Evolutionary conservation across 2,797 vertebrate species (phyloP), one percentile per base, ranked within the genome.

Genomic region (Myotis vivesi): DNA sequence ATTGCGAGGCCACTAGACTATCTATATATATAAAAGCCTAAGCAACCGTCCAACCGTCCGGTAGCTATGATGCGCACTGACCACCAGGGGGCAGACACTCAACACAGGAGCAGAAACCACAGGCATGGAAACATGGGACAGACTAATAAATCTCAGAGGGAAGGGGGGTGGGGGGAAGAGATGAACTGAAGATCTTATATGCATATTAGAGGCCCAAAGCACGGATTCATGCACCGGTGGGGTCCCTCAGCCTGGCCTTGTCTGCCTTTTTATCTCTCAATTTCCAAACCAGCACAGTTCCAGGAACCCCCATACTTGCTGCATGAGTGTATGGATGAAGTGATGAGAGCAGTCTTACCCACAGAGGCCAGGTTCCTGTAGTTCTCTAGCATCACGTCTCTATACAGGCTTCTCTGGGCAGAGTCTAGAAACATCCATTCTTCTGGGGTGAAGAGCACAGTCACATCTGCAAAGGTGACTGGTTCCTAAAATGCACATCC

Each of bases 331-430:
- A 20, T 71, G 30, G 38, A 66, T 57, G n/a, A 87, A 16, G n/a
- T 8, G 0, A 10, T 0, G 0, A 77, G 36, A 30, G 4, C 4
- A 28, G n/a, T 73, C 93, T 95, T 96, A 97, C 91, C 95, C 62
- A 94, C 66, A 8, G 68, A 87, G 7, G 85, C 46, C 87, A 96
- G 44, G 86, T 95, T 97, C 82, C 88, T 93, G 28, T 87, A 96
- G 88, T 93, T 96, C 46, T 96, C 96, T 90, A 95, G 90, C 95
- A 96, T 97, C 83, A 96, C 87, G 0, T 96, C 92, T 75, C 90
- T 87, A 86, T 96, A 97, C 16, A 96, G 82, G 36, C 25, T 94
- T 46, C 86, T 95, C 91, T 96, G 96, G 4, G 62, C 28, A 51
- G 85, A 87, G 51, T 96, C 96, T 44, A 96, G 82, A 75, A 92